Conservation (phyloP, 2,888 invertebrate genomes). For the Drosophila mercatorum region DNA sequence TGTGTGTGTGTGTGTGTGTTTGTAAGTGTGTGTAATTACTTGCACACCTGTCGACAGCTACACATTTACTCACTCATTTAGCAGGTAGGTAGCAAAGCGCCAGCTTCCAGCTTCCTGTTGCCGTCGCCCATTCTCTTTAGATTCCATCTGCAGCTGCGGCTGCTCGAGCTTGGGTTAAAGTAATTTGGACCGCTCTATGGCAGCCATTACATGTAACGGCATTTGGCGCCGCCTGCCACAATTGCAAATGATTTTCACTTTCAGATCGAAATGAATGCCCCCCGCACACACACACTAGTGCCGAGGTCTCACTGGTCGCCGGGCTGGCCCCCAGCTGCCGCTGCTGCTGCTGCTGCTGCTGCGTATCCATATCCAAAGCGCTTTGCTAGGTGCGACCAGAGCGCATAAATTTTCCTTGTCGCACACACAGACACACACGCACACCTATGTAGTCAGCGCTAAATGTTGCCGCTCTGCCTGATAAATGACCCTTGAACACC, state of each 20-base stretch:
- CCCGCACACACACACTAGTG: slow-evolving; percentile 3
- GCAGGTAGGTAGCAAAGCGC: slow-evolving; percentile 36
- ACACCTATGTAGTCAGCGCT: slow-evolving; percentile 65
- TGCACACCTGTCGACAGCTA: slow-evolving; percentile 79
- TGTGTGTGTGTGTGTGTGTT: slow-evolving; percentile 24
- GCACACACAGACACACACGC: slow-evolving; percentile 37
- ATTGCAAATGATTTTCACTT: slow-evolving; percentile 81
- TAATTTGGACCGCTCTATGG: slow-evolving; percentile 76
- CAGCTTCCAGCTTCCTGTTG: neutral
- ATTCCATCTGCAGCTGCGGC: slow-evolving; percentile 37
- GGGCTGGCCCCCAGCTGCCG: too few relatives aligned
- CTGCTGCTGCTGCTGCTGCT: slow-evolving; percentile 19
- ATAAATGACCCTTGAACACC: slow-evolving; percentile 83
- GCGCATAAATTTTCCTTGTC: slow-evolving; percentile 69
- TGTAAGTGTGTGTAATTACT: slow-evolving; percentile 76
- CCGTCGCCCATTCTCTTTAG: neutral
- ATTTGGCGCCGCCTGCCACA: slow-evolving; percentile 65
- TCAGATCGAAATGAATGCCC: slow-evolving; percentile 77
- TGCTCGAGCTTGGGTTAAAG: slow-evolving; percentile 61
- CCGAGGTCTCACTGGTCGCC: slow-evolving; percentile 23
- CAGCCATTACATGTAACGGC: slow-evolving; percentile 64
- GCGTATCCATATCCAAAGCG: slow-evolving; percentile 46
- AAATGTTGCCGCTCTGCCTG: slow-evolving; percentile 80
- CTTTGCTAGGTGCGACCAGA: slow-evolving; percentile 39
- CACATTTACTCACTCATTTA: slow-evolving; percentile 80